Conservation (phyloP, 2,797 vertebrate genomes). For the Antrozous pallidus region DNA sequence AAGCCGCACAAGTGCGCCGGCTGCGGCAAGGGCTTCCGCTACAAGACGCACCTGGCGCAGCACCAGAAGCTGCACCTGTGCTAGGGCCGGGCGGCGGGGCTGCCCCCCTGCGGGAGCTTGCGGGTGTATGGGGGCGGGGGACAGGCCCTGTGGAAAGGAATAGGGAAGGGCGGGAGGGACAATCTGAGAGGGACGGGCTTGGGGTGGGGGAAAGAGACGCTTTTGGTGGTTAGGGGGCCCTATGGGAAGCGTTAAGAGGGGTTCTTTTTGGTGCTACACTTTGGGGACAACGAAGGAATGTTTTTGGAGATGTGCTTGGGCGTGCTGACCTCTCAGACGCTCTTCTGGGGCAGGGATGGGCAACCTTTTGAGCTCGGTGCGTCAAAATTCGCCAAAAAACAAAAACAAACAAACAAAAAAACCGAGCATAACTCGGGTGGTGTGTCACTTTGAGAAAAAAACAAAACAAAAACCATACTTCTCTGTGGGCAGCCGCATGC, state of each 20-base stretch:
- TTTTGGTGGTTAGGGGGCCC: neutral
- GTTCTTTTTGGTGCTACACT: neutral
- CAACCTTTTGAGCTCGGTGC: too few relatives aligned
- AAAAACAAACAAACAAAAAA: too few relatives aligned
- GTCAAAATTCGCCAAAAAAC: too few relatives aligned
- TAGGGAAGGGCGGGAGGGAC: neutral
- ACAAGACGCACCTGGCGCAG: constrained; percentile 75
- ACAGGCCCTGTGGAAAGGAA: neutral
- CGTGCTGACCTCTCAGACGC: neutral
- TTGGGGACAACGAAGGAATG: neutral
- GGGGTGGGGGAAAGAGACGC: too few relatives aligned
- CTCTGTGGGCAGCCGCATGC: too few relatives aligned
- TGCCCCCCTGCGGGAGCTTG: rapidly evolving
- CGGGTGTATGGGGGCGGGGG: neutral
- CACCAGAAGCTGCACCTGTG: constrained; percentile 75
- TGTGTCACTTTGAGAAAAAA: too few relatives aligned
- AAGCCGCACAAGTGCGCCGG: constrained; percentile 70
- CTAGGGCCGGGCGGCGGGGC: constrained; percentile 40
- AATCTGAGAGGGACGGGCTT: neutral
- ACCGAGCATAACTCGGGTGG: too few relatives aligned
- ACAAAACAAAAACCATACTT: too few relatives aligned
- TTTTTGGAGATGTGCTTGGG: neutral
- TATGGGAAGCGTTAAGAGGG: neutral
- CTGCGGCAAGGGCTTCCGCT: constrained; percentile 76
- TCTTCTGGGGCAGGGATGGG: too few relatives aligned